A percentile compares a stretch with the other conserved stretches of the same genome.
phyloP scores from a whole-genome alignment of 2,113 vertebrate genomes.

The Dolichotis patagonum region DNA sequence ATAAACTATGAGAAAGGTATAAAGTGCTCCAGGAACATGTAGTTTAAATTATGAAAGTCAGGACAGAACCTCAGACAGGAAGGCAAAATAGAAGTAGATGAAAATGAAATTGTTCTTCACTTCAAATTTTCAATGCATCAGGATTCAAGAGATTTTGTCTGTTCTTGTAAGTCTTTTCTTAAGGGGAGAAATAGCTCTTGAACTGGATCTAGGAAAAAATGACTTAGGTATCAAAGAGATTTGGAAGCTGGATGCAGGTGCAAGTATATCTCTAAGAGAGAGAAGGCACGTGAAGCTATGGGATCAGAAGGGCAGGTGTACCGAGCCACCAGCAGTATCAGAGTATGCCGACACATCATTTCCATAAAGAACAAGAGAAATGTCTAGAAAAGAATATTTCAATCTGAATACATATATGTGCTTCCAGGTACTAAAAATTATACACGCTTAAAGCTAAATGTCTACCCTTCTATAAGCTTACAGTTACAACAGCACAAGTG shows the following conservation, averaged over 20 bases:
- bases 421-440: conserved; percentile 14
- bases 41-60: background rate
- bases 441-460: conserved; percentile 10
- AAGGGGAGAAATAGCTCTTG: background rate
- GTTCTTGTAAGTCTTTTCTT: background rate
- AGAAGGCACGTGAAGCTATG: conserved; percentile 47
- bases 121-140: conserved; percentile 11
- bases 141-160: background rate
- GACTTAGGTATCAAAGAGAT: background rate
- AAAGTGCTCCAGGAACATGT: conserved; percentile 19
- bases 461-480: conserved; percentile 68
- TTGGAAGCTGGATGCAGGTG: rapidly evolving
- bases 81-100: background rate
- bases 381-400: background rate
- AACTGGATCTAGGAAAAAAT: background rate
- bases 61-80: background rate
- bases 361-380: background rate
- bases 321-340: background rate
- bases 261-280: background rate
- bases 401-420: background rate
- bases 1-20: background rate
- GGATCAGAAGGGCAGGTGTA: background rate
- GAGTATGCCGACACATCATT: background rate
- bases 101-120: background rate
- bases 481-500: conserved; percentile 57